These are phyloP conservation scores for Sesia apiformis DNA, from an alignment of 2,888 invertebrate species.

Conservation along the genomic window DNA sequence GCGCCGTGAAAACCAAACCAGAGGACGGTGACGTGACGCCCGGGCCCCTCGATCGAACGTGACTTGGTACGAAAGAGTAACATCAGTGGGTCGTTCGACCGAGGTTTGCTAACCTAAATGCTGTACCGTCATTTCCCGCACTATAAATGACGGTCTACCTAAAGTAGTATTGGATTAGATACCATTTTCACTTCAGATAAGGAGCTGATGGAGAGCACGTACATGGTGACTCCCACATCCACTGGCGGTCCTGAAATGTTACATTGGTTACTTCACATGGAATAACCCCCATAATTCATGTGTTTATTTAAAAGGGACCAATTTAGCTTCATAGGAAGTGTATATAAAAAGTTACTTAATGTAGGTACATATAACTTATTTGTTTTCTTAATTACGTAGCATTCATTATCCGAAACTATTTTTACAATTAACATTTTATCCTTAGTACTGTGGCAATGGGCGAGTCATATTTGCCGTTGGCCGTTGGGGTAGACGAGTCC, in stretches of 20 bases:
- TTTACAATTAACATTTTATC: too few species aligned
- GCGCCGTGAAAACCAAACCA: conserved; percentile 65
- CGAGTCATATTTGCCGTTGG: too few species aligned
- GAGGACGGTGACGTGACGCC: conserved; percentile 52
- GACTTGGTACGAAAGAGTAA: not conserved
- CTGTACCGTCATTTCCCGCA: not conserved
- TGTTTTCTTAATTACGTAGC: too few species aligned
- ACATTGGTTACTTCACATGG: conserved; percentile 34
- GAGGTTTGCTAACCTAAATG: not conserved
- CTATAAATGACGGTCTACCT: not conserved
- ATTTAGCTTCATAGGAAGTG: too few species aligned
- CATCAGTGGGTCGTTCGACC: not conserved
- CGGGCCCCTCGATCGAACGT: conserved; percentile 20
- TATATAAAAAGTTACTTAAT: too few species aligned
- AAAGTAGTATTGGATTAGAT: conserved; percentile 26
- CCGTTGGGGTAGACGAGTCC: too few species aligned
- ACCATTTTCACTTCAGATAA: conserved; percentile 89
- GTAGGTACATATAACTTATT: too few species aligned
- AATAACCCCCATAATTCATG: not conserved
- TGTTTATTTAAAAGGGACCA: too few species aligned
- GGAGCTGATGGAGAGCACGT: conserved; percentile 89
- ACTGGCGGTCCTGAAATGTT: conserved; percentile 84
- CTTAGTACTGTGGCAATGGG: too few species aligned
- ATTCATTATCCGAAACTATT: too few species aligned
- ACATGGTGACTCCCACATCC: conserved; percentile 89